Conservation (phyloP, 2,888 invertebrate species). For the Leptothorax acervorum region DNA sequence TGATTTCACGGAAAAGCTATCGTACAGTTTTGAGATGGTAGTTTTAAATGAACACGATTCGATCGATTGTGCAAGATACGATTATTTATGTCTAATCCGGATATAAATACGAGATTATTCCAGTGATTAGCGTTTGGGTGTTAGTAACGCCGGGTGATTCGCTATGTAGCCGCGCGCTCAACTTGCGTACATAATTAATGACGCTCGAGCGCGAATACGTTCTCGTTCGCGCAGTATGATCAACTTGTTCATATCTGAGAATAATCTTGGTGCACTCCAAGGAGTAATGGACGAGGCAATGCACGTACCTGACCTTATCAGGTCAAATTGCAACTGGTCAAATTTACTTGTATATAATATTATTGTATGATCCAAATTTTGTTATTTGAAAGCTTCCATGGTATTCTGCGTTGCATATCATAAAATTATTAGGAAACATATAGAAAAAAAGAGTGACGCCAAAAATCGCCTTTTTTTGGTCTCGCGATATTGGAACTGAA, state of each 20-base stretch:
- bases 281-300: conserved; percentile 22
- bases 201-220: conserved; percentile 42
- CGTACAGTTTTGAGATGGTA: not conserved
- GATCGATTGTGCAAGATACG: conserved; percentile 24
- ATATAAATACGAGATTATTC: conserved; percentile 58
- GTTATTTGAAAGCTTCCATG: not conserved
- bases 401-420: not conserved
- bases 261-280: conserved; percentile 33
- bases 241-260: conserved; percentile 51
- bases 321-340: conserved; percentile 4
- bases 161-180: conserved; percentile 34
- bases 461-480: too few relatives aligned
- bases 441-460: not conserved
- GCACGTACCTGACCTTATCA: conserved; percentile 26
- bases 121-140: conserved; percentile 52
- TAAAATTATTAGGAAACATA: not conserved
- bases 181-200: conserved; percentile 62
- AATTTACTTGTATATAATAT: not conserved
- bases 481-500: too few relatives aligned
- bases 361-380: not conserved
- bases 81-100: conserved; percentile 49
- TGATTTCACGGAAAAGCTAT: not conserved
- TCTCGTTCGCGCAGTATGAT: conserved; percentile 43
- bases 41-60: not conserved
- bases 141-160: conserved; percentile 44